phyloP scores from a whole-genome alignment of 1,140 invertebrate species.

The Drosophila triauraria region DNA sequence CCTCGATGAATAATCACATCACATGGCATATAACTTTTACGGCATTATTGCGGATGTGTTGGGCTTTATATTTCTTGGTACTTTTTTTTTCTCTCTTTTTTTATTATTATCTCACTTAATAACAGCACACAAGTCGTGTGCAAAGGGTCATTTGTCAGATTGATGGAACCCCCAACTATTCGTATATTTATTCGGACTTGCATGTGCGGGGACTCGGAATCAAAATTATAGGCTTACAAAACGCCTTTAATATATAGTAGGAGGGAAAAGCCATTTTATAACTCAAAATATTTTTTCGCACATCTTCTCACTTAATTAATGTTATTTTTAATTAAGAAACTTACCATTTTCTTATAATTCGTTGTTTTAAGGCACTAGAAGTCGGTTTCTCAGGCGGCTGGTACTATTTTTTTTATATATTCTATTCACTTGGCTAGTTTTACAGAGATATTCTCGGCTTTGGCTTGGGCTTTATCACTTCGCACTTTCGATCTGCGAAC shows the following conservation, averaged over 20 bases:
- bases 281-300: too few relatives aligned
- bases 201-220: slow-evolving; percentile 20
- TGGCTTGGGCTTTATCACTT: slow-evolving; percentile 36
- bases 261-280: neutral
- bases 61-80: slow-evolving; percentile 1
- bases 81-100: neutral
- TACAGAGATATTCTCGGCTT: slow-evolving; percentile 20
- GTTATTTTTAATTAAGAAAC: slow-evolving; percentile 13
- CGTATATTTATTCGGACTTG: slow-evolving; percentile 29
- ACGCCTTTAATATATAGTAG: neutral
- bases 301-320: neutral
- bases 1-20: slow-evolving; percentile 34
- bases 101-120: slow-evolving; percentile 24
- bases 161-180: slow-evolving; percentile 39
- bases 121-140: slow-evolving; percentile 30
- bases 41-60: slow-evolving; percentile 14
- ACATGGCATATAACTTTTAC: slow-evolving; percentile 10
- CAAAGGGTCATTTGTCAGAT: slow-evolving; percentile 44
- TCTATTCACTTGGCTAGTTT: slow-evolving; percentile 51
- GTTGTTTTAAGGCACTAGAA: slow-evolving; percentile 14
- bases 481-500: slow-evolving; percentile 16
- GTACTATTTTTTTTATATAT: slow-evolving; percentile 14
- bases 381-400: neutral
- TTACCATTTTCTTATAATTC: slow-evolving; percentile 60
- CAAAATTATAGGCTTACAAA: slow-evolving; percentile 32